Conservation (phyloP, 2,113 vertebrate species). For the Esox niger region DNA sequence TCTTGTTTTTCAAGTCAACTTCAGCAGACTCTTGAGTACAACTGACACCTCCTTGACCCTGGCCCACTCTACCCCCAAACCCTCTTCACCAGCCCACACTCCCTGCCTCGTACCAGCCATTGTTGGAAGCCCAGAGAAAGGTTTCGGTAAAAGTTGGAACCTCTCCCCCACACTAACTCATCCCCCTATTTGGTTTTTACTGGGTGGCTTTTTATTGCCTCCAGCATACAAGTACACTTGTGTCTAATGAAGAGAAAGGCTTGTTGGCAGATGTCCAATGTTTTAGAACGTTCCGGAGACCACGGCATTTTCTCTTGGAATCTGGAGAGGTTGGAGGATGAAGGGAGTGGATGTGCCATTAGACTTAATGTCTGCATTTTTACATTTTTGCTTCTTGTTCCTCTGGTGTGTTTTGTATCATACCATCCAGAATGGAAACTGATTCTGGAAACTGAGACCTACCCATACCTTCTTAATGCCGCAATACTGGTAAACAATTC, state of each 20-base stretch:
- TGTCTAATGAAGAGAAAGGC: constrained; percentile 41
- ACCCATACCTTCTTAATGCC: too few relatives aligned
- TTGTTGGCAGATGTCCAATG: constrained; percentile 45
- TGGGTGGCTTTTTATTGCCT: constrained; percentile 50
- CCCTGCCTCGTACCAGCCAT: background rate
- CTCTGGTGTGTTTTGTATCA: constrained; percentile 1
- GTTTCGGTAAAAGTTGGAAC: background rate
- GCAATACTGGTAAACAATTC: constrained; percentile 29
- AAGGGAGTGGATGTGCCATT: constrained; percentile 24
- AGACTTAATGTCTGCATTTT: background rate
- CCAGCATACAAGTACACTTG: constrained; percentile 46
- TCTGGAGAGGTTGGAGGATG: constrained; percentile 21
- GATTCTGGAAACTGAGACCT: too few relatives aligned
- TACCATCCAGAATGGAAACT: background rate
- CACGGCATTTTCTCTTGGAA: constrained; percentile 13
- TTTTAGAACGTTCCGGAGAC: constrained; percentile 35
- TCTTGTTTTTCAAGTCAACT: background rate
- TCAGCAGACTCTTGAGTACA: background rate
- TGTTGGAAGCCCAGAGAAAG: background rate
- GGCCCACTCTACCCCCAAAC: too few relatives aligned
- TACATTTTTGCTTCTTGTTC: constrained; percentile 43
- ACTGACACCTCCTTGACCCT: constrained; percentile 16
- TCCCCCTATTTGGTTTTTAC: constrained; percentile 29
- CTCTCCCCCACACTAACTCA: background rate
- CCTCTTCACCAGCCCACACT: too few relatives aligned